These are phyloP conservation scores for Margaritifera margaritifera DNA, from an alignment of 2,888 invertebrate species.

Conservation along the genomic window DNA sequence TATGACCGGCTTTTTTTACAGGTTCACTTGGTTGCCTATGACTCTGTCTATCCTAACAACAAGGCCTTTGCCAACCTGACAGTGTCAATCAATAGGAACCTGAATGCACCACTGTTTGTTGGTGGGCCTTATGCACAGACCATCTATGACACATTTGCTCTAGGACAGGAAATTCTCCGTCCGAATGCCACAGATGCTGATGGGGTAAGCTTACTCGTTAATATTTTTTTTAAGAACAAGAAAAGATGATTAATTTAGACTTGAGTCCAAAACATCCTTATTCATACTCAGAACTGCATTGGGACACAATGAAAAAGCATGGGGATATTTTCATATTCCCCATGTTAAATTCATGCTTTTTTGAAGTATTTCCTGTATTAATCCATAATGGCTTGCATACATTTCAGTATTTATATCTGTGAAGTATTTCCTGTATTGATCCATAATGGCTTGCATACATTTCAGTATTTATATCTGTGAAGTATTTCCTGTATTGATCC, in stretches of 20 bases:
- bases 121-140: constrained; percentile 28
- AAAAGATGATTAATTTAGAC: neutral
- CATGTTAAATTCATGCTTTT: no score
- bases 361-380: no score
- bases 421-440: no score
- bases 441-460: no score
- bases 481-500: no score
- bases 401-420: no score
- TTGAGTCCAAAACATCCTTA: no score
- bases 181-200: constrained; percentile 46
- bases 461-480: no score
- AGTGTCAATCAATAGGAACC: constrained; percentile 45
- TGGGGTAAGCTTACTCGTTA: constrained; percentile 26
- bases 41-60: constrained; percentile 56
- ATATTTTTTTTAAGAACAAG: neutral
- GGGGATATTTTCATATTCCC: no score
- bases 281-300: no score
- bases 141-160: constrained; percentile 44
- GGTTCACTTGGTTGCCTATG: constrained; percentile 62
- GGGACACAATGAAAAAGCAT: no score
- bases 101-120: constrained; percentile 26
- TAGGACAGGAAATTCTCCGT: constrained; percentile 20
- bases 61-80: constrained; percentile 46
- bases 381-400: no score
- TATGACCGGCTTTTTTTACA: constrained; percentile 29